Conservation (phyloP, 2,888 invertebrate genomes). For the Bhutanitis thaidina region DNA sequence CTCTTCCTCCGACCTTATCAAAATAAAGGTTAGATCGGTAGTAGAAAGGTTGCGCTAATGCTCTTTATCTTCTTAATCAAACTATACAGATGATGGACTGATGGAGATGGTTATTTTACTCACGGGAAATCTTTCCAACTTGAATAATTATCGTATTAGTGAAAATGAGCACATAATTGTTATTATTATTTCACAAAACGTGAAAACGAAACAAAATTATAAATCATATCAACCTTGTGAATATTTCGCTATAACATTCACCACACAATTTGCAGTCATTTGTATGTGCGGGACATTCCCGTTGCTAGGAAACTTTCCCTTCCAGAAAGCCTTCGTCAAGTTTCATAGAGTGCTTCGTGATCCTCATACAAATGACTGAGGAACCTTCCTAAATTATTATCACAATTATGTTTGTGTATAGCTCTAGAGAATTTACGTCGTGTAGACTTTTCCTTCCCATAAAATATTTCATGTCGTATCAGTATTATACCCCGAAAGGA, state of each 20-base stretch:
- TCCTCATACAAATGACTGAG: slow-evolving; percentile 53
- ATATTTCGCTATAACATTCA: slow-evolving; percentile 5
- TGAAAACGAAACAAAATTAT: neutral
- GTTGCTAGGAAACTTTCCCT: slow-evolving; percentile 59
- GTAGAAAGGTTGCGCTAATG: no score
- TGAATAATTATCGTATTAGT: no score
- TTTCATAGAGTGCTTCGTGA: slow-evolving; percentile 69
- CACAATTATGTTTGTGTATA: slow-evolving; percentile 24
- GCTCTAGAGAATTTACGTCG: slow-evolving; percentile 22
- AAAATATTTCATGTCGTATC: slow-evolving; percentile 16
- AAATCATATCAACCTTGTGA: slow-evolving; percentile 5
- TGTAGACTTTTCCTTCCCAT: slow-evolving; percentile 17
- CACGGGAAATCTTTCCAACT: no score
- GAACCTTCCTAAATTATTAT: slow-evolving; percentile 31
- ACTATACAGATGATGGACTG: no score
- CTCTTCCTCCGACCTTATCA: no score
- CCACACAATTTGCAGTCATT: slow-evolving; percentile 42
- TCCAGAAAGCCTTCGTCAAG: slow-evolving; percentile 70
- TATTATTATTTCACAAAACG: no score
- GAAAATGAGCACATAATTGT: no score
- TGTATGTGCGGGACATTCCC: slow-evolving; percentile 59
- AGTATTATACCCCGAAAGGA: slow-evolving; percentile 4
- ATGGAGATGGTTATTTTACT: no score
- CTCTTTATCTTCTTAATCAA: no score
- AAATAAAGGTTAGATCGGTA: no score